Base-by-base conservation (phyloP, 2,113 vertebrate species). In the Lycaon pictus region DNA sequence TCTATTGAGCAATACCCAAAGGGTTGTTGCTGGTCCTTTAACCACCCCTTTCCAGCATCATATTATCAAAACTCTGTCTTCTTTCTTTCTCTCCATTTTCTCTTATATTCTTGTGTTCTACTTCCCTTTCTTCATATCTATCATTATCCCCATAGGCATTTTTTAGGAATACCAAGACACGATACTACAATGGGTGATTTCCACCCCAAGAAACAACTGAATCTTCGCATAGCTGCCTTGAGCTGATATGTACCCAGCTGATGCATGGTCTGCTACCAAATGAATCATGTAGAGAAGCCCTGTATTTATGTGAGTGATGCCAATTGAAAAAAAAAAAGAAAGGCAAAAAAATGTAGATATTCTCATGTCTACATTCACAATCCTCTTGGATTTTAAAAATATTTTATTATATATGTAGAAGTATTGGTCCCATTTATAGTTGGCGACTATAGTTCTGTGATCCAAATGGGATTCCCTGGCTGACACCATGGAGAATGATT, bases 121-220 rank as follows among this genome's bases (percentile, higher is more conserved):
- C 48, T 91, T 74, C n/a, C 17, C 35, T 83, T 87, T 62, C 29
- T 15, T 20, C 55, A 0, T 15, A 0, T 65, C 74, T 60, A 3
- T 27, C 3, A 17, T 35, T 43, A n/a, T 55, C 17, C 19, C 4
- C 43, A 15, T 0, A 17, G 27, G 35, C n/a, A 72, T 55, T 5
- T 35, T 80, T 56, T 71, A 62, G 51, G 11, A 58, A 43, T 7
- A 43, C 7, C 20, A 58, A 71, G n/a, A 60, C 13, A 19, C 12
- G 22, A 3, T 2, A 37, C 22, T 15, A 29, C 3, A 2, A 10
- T 0, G 1, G 1, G 19, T 25, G 25, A 25, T 35, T 53, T 53
- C 16, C 22, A 76, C 3, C 17, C 12, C 55, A 58, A n/a, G 27
- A 16, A 7, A 20, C 16, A 11, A 35, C 11, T 3, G 20, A n/a